Percentiles rank a stretch among this genome's conserved stretches.
These are phyloP conservation scores for Taeniopygia guttata DNA, from an alignment of 2,797 vertebrate species.

Conservation along the genomic window DNA sequence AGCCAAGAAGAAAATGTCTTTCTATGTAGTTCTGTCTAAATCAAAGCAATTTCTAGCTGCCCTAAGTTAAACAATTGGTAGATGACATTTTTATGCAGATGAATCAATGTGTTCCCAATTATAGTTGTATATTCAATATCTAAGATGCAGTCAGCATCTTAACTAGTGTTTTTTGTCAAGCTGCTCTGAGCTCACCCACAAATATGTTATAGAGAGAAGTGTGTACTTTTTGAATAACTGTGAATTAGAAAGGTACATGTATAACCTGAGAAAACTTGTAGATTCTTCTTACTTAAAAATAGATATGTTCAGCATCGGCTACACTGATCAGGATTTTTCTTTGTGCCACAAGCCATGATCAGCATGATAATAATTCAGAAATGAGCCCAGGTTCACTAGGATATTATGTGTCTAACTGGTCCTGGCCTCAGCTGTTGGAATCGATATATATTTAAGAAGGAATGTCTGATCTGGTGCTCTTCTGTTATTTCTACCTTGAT, in stretches of 20 bases:
- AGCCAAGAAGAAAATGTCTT: not conserved
- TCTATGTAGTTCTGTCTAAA: not conserved
- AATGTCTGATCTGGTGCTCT: not conserved
- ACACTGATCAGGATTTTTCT: not conserved
- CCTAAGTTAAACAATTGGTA: conserved; percentile 19
- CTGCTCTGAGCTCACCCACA: not conserved
- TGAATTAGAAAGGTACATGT: conserved; percentile 3
- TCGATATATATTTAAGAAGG: not conserved
- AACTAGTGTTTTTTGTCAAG: not conserved
- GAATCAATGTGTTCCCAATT: not conserved
- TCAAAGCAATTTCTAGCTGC: conserved; percentile 10
- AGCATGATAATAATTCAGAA: not conserved
- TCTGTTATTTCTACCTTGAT: not conserved
- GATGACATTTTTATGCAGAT: conserved; percentile 43
- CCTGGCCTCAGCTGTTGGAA: not conserved
- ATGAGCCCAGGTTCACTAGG: not conserved
- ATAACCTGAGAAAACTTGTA: conserved; percentile 17
- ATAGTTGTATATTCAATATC: not conserved
- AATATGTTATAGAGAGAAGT: not conserved
- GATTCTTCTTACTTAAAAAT: conserved; percentile 9
- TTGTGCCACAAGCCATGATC: not conserved
- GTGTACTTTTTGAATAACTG: not conserved
- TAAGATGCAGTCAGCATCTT: not conserved
- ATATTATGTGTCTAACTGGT: not conserved
- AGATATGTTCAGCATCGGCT: not conserved